These are phyloP conservation scores for Procambarus virginalis DNA, from an alignment of 1,140 invertebrate genomes.

Conservation along the genomic window DNA sequence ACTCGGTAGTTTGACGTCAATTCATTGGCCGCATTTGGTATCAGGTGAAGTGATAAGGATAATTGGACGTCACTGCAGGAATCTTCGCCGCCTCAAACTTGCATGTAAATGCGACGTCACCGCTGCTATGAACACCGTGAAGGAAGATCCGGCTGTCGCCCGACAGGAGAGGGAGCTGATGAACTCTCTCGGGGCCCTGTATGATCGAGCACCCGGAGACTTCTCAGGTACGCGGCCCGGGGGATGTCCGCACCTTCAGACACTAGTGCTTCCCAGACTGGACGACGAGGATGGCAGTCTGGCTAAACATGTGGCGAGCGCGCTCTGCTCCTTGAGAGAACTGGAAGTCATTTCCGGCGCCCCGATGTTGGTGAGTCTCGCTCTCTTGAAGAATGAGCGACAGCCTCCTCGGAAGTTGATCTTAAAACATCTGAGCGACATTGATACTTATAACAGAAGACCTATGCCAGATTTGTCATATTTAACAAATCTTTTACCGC, in stretches of 20 bases:
- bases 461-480: constrained; percentile 42
- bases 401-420: neutral
- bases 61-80: constrained; percentile 57
- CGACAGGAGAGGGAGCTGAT: constrained; percentile 43
- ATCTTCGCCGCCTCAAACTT: constrained; percentile 35
- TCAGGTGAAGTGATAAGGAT: constrained; percentile 58
- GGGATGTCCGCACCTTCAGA: constrained; percentile 48
- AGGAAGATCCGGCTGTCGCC: constrained; percentile 45
- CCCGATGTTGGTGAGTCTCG: constrained; percentile 51
- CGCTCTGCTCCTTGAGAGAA: constrained; percentile 38
- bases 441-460: constrained; percentile 63
- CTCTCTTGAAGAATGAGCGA: constrained; percentile 25
- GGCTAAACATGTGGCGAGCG: constrained; percentile 40
- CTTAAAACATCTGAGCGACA: constrained; percentile 60
- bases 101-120: constrained; percentile 58
- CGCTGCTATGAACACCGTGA: constrained; percentile 49
- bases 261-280: constrained; percentile 54
- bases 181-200: constrained; percentile 45
- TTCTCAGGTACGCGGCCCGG: constrained; percentile 26
- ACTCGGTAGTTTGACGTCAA: constrained; percentile 10
- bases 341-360: constrained; percentile 58
- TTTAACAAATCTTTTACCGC: constrained; percentile 47
- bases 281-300: constrained; percentile 65
- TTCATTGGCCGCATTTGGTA: constrained; percentile 65
- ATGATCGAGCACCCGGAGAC: constrained; percentile 57